phyloP scores from a whole-genome alignment of 1,140 invertebrate species.

The Drosophila pallidifrons region DNA sequence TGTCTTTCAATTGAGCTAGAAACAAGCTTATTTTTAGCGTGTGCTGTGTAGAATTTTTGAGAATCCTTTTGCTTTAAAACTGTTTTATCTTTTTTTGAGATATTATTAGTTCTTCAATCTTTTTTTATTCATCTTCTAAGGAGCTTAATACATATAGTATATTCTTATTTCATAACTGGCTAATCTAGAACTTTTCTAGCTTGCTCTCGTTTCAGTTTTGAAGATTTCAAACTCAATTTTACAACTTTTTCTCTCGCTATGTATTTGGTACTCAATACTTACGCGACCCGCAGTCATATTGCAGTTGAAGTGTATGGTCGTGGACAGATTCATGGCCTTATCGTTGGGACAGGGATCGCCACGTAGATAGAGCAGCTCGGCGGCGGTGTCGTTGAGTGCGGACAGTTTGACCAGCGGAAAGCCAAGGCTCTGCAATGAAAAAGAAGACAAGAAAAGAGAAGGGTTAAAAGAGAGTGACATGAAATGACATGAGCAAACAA shows the following conservation, averaged over 20 bases:
- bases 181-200: too few species aligned
- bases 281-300: conserved; percentile 83
- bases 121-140: too few species aligned
- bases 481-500: conserved; percentile 34
- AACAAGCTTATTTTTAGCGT: too few species aligned
- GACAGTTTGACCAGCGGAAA: conserved; percentile 79
- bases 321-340: conserved; percentile 75
- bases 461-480: background rate
- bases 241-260: background rate
- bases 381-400: conserved; percentile 70
- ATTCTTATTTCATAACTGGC: too few species aligned
- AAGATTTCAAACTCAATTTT: too few species aligned
- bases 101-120: too few species aligned
- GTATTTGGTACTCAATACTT: conserved; percentile 47
- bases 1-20: too few species aligned
- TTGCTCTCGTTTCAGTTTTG: too few species aligned
- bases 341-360: conserved; percentile 85
- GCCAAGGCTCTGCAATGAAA: conserved; percentile 85
- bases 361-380: conserved; percentile 83
- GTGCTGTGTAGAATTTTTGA: too few species aligned
- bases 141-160: too few species aligned
- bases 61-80: too few species aligned
- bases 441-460: background rate
- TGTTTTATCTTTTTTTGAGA: too few species aligned
- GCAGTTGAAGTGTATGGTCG: conserved; percentile 85